These are phyloP conservation scores for Biston betularia DNA, from an alignment of 2,888 invertebrate genomes.

Conservation along the genomic window DNA sequence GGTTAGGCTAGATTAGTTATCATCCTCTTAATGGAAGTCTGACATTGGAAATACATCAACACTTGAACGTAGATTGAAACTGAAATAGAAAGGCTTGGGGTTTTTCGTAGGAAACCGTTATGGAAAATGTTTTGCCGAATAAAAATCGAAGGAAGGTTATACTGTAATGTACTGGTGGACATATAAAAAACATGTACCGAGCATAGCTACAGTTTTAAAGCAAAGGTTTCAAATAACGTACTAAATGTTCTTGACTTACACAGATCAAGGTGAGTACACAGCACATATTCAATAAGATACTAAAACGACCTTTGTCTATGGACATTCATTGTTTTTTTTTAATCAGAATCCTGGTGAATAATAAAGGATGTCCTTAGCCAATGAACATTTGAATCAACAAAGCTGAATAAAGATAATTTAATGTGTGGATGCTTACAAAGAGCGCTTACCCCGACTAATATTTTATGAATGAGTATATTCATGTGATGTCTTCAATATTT, in stretches of 20 bases:
- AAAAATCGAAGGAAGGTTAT: background rate
- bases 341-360: constrained; percentile 78
- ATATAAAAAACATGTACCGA: background rate
- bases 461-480: constrained; percentile 12
- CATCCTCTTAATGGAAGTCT: too few species aligned
- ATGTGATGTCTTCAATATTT: background rate
- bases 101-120: background rate
- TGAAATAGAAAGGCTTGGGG: background rate
- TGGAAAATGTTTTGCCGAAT: background rate
- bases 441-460: constrained; percentile 16
- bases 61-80: background rate
- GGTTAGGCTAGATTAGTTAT: too few species aligned
- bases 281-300: constrained; percentile 67
- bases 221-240: background rate
- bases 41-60: background rate
- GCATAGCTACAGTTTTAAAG: background rate
- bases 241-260: constrained; percentile 47
- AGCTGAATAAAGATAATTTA: constrained; percentile 52
- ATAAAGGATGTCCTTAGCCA: constrained; percentile 75
- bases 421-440: constrained; percentile 47
- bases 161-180: background rate
- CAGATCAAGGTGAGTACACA: constrained; percentile 71
- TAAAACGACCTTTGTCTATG: constrained; percentile 71
- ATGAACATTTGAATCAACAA: constrained; percentile 74
- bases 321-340: constrained; percentile 72